Conservation (phyloP, 2,113 vertebrate species). For the Tretioscincus oriximinensis region DNA sequence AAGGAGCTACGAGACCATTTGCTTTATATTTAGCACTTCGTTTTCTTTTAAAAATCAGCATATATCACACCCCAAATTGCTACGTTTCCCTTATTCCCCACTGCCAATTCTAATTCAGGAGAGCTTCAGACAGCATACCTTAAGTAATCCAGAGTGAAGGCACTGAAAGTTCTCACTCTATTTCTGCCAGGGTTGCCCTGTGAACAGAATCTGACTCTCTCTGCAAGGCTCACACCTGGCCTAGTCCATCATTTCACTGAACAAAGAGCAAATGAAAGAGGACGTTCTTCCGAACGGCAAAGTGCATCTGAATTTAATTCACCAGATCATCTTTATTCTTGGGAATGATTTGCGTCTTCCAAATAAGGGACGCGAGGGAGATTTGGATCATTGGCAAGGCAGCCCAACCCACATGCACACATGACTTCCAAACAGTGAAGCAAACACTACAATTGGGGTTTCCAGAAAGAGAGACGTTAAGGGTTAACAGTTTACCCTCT, state of each 20-base stretch:
- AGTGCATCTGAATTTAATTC: background rate
- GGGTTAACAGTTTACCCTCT: background rate
- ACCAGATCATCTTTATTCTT: background rate
- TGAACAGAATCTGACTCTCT: background rate
- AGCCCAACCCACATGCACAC: background rate
- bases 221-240: slow-evolving; percentile 11
- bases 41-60: background rate
- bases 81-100: background rate
- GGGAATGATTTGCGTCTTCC: background rate
- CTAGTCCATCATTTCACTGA: background rate
- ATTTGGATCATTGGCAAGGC: background rate
- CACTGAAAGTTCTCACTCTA: background rate
- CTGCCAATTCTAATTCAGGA: background rate
- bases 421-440: background rate
- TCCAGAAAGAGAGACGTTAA: background rate
- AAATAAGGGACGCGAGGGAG: background rate
- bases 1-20: no score
- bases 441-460: background rate
- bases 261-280: background rate
- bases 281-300: background rate
- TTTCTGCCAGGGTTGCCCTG: background rate
- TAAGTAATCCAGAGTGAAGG: background rate
- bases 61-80: background rate
- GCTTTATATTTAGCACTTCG: background rate
- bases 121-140: background rate